Evolutionary conservation across 1,140 invertebrate genomes (phyloP).

Genomic region (Conus ventricosus): DNA sequence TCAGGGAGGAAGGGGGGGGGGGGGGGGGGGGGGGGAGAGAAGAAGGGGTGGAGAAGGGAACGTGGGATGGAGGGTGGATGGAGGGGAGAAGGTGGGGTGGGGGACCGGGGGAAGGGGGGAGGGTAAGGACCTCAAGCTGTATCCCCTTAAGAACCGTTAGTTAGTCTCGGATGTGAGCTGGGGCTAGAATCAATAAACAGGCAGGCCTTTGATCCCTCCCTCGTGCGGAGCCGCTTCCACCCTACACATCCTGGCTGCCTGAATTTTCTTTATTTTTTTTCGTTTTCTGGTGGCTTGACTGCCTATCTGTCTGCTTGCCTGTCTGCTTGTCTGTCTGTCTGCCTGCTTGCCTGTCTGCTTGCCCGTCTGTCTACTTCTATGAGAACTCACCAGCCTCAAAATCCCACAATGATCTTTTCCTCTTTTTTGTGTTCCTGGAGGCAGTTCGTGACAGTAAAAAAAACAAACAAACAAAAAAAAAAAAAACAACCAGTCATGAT

Average conservation of each 20-base stretch:
- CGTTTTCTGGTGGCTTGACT: too few species aligned
- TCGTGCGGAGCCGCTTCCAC: neutral
- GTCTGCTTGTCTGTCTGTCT: neutral
- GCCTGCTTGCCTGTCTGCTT: neutral
- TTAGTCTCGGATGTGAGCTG: neutral
- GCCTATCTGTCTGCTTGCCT: neutral
- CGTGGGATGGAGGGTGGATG: neutral
- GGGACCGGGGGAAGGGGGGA: neutral
- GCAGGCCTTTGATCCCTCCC: neutral
- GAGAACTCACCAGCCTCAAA: too few species aligned
- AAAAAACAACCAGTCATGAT: too few species aligned
- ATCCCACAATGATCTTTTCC: too few species aligned
- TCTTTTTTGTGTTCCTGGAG: too few species aligned
- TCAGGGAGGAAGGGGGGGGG: too few species aligned
- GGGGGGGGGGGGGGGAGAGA: neutral
- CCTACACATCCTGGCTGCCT: neutral
- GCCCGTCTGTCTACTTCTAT: too few species aligned
- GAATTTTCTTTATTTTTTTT: too few species aligned
- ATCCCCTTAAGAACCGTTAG: neutral
- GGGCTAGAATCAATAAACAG: conserved; percentile 2
- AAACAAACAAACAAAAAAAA: too few species aligned
- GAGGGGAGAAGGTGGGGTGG: neutral
- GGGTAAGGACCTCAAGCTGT: neutral
- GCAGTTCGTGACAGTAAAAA: too few species aligned
- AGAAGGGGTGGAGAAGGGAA: neutral